Conservation (phyloP, 2,888 invertebrate genomes). For the Nemotelus pantherinus region DNA sequence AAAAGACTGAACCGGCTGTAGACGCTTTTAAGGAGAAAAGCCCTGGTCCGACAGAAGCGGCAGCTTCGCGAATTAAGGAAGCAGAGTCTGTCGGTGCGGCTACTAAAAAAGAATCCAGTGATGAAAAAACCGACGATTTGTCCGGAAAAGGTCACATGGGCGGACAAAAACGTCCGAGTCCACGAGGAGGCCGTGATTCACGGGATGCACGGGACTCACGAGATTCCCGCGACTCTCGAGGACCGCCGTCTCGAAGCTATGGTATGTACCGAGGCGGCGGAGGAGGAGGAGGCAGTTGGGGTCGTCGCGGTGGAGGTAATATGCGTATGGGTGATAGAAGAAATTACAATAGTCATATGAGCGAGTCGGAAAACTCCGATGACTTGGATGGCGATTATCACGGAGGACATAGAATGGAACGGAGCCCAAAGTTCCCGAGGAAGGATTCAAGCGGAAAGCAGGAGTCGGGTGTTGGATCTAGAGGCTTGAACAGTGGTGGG, state of each 20-base stretch:
- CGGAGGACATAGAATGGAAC: slow-evolving; percentile 67
- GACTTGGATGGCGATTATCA: slow-evolving; percentile 76
- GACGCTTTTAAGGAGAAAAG: slow-evolving; percentile 50
- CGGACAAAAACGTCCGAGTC: slow-evolving; percentile 57
- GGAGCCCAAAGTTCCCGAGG: slow-evolving; percentile 66
- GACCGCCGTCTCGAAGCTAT: slow-evolving; percentile 62
- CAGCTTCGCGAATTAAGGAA: slow-evolving; percentile 50
- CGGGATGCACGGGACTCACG: slow-evolving; percentile 23
- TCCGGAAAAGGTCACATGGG: slow-evolving; percentile 39
- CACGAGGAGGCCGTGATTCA: slow-evolving; percentile 68
- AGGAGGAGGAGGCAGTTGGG: slow-evolving; percentile 65
- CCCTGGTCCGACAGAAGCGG: slow-evolving; percentile 18
- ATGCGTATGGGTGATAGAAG: slow-evolving; percentile 39
- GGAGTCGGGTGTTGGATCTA: slow-evolving; percentile 66
- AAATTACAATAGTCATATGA: slow-evolving; percentile 66
- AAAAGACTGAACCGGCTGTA: slow-evolving; percentile 57
- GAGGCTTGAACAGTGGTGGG: slow-evolving; percentile 69
- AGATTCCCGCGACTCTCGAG: slow-evolving; percentile 66
- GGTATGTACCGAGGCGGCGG: slow-evolving; percentile 66
- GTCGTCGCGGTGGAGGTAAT: slow-evolving; percentile 60
- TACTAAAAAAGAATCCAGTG: slow-evolving; percentile 40
- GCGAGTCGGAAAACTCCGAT: slow-evolving; percentile 76
- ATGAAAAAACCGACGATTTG: slow-evolving; percentile 42
- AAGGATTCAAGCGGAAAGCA: slow-evolving; percentile 61
- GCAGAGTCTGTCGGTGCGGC: slow-evolving; percentile 53